Conservation (phyloP, 2,113 vertebrate species). For the Trematocara nigrifrons region DNA sequence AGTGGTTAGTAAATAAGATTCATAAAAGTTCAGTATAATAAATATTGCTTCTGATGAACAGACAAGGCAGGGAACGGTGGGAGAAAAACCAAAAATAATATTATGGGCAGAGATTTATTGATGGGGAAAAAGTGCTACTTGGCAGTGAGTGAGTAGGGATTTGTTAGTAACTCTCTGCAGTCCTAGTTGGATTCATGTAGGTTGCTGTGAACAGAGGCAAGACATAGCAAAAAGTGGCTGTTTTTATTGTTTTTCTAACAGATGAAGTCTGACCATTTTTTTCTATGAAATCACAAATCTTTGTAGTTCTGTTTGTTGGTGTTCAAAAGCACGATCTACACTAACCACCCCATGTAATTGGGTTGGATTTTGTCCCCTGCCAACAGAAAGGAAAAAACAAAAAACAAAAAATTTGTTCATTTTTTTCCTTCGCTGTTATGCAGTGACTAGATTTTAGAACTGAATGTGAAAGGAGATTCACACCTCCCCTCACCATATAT, state of each 20-base stretch:
- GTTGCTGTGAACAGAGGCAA: background rate
- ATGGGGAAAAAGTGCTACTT: background rate
- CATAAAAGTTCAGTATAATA: background rate
- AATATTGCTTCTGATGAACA: background rate
- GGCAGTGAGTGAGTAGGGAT: constrained; percentile 12
- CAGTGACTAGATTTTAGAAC: background rate
- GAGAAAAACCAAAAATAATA: background rate
- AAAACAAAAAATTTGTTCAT: background rate
- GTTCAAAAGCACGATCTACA: background rate
- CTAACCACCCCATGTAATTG: background rate
- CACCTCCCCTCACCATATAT: constrained; percentile 16
- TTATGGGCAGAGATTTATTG: background rate
- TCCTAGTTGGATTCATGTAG: constrained; percentile 14
- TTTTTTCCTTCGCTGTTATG: background rate
- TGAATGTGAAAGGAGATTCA: background rate
- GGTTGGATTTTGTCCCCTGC: background rate
- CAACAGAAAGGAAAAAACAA: background rate
- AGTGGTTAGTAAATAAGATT: constrained; percentile 9
- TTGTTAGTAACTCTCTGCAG: constrained; percentile 39
- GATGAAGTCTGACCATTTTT: constrained; percentile 17
- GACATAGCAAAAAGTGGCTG: constrained; percentile 23
- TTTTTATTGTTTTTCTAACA: constrained; percentile 38
- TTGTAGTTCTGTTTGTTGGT: background rate
- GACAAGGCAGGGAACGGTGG: background rate
- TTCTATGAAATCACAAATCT: constrained; percentile 22